Percentiles rank a stretch among this genome's conserved stretches.
These are phyloP conservation scores for Octopus bimaculoides DNA, from an alignment of 1,140 invertebrate species.

Conservation along the genomic window DNA sequence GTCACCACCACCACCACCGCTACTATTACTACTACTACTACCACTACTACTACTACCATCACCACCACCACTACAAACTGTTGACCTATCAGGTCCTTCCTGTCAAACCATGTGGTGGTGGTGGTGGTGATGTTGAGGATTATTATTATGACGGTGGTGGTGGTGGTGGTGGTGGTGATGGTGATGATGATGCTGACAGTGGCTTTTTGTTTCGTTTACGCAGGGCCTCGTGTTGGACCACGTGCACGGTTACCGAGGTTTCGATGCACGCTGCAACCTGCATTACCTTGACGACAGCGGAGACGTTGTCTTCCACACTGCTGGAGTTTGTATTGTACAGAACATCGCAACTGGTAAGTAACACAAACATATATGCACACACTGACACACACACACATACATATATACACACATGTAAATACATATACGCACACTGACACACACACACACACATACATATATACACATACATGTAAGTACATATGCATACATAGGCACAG, in stretches of 20 bases:
- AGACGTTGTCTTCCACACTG: constrained; percentile 57
- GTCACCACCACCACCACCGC: too few relatives aligned
- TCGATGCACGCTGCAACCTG: constrained; percentile 57
- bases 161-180: too few relatives aligned
- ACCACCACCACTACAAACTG: too few relatives aligned
- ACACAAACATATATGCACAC: background rate
- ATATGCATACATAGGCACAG: background rate
- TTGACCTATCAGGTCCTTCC: too few relatives aligned
- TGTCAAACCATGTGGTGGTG: too few relatives aligned
- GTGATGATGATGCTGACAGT: too few relatives aligned
- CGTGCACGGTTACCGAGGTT: constrained; percentile 57
- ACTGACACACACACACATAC: background rate
- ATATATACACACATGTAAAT: background rate
- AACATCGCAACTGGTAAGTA: constrained; percentile 49
- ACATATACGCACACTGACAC: background rate
- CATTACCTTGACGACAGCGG: constrained; percentile 56
- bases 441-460: background rate
- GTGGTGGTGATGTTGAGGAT: too few relatives aligned
- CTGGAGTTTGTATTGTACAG: constrained; percentile 56
- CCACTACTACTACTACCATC: background rate
- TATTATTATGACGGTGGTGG: too few relatives aligned
- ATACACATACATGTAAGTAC: background rate
- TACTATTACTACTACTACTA: too few relatives aligned
- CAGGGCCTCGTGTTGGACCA: constrained; percentile 55
- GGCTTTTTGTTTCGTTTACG: background rate